A percentile compares a stretch with the other conserved stretches of the same genome.
Conservation (phyloP, 2,888 invertebrate genomes). For the Poecilus cupreus region DNA sequence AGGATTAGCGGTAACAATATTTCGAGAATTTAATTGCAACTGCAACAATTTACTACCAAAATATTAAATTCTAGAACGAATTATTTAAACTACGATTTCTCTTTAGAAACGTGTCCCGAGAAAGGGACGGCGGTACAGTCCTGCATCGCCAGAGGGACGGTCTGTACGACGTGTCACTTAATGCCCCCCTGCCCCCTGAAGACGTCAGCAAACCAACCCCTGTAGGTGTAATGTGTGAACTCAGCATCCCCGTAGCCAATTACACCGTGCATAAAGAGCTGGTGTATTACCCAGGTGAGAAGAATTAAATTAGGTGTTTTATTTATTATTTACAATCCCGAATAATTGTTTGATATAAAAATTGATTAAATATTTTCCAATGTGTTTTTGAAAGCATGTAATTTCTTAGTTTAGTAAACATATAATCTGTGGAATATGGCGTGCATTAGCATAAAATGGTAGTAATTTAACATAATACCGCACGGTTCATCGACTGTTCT, state of each 20-base stretch:
- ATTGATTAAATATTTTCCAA: too few species aligned
- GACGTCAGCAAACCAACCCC: slow-evolving; percentile 74
- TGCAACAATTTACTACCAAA: too few species aligned
- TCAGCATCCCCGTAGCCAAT: slow-evolving; percentile 76
- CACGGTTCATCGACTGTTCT: slow-evolving; percentile 1
- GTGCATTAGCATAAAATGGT: slow-evolving; percentile 23
- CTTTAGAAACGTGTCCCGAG: slow-evolving; percentile 28
- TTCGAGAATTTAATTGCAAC: too few species aligned
- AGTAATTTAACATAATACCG: slow-evolving; percentile 28
- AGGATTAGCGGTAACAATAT: too few species aligned
- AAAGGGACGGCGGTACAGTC: slow-evolving; percentile 28
- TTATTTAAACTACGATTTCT: not conserved
- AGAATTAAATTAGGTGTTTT: not conserved
- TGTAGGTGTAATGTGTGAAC: slow-evolving; percentile 76
- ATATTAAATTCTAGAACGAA: too few species aligned
- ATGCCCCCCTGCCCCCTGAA: slow-evolving; percentile 71
- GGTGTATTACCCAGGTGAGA: slow-evolving; percentile 76
- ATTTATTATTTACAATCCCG: too few species aligned
- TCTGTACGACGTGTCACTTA: slow-evolving; percentile 74
- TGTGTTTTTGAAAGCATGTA: too few species aligned
- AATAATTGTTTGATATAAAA: too few species aligned
- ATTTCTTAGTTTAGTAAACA: not conserved
- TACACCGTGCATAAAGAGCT: slow-evolving; percentile 76
- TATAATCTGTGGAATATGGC: not conserved
- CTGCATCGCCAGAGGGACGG: slow-evolving; percentile 66